Percentiles rank a stretch among this genome's conserved stretches.
These are phyloP conservation scores for Eulemur rufifrons DNA, from an alignment of 2,113 vertebrate genomes.

Conservation along the genomic window DNA sequence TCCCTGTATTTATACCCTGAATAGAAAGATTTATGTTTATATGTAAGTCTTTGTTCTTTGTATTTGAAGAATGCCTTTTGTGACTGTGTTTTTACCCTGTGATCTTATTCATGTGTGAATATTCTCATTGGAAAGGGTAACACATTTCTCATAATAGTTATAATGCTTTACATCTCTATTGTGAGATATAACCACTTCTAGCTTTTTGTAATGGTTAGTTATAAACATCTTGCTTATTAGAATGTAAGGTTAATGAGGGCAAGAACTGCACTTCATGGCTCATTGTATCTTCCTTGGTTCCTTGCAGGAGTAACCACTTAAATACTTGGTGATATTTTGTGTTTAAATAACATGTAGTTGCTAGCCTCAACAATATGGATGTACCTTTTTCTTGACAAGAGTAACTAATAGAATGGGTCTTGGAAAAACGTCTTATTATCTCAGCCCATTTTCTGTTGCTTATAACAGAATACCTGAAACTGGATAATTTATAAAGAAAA, in stretches of 20 bases:
- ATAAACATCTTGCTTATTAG: not conserved
- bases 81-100: not conserved
- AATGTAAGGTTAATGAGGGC: not conserved
- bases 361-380: not conserved
- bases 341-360: not conserved
- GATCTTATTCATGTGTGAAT: conserved; percentile 5
- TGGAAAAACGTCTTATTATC: not conserved
- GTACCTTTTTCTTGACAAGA: not conserved
- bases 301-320: not conserved
- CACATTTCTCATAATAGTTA: conserved; percentile 8
- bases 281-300: not conserved
- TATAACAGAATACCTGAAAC: not conserved
- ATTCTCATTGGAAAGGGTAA: conserved; percentile 33
- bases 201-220: not conserved
- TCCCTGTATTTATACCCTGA: conserved; percentile 13
- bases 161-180: not conserved
- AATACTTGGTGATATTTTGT: conserved; percentile 19
- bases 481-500: not conserved
- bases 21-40: conserved; percentile 50
- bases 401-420: not conserved
- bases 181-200: not conserved
- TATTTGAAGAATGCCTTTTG: conserved; percentile 48
- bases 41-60: conserved; percentile 57
- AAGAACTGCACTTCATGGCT: conserved; percentile 1
- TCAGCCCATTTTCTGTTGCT: not conserved